Evolutionary conservation across 2,113 vertebrate species (phyloP).

Genomic region (Progne subis): DNA sequence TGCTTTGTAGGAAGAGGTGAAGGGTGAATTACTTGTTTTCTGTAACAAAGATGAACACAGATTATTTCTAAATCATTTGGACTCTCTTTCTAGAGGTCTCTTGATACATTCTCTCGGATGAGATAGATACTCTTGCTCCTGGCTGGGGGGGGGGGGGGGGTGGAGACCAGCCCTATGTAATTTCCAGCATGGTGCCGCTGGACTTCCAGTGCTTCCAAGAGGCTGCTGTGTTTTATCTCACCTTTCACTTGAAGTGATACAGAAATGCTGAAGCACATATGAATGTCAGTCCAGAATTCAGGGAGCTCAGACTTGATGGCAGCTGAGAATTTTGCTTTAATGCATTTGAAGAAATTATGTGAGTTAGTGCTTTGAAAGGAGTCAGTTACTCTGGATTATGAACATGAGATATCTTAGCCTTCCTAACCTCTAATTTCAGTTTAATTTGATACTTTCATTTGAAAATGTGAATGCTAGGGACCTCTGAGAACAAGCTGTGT

Average conservation of each 20-base stretch:
- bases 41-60: background rate
- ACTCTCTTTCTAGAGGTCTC: background rate
- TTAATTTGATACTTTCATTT: background rate
- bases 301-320: background rate
- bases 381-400: background rate
- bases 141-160: too few relatives aligned
- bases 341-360: background rate
- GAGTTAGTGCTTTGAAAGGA: background rate
- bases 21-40: background rate
- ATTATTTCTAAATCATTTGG: background rate
- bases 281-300: background rate
- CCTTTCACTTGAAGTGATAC: background rate
- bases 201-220: background rate
- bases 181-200: background rate
- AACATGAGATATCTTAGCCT: background rate
- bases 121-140: background rate
- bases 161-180: rapidly evolving
- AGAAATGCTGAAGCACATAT: background rate
- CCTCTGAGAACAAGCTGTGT: background rate
- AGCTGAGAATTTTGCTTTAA: background rate
- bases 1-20: background rate
- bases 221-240: background rate
- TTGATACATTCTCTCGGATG: background rate
- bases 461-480: background rate
- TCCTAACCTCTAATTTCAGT: background rate